Conservation (phyloP, 2,797 vertebrate species). For the Pipistrellus pygmaeus region DNA sequence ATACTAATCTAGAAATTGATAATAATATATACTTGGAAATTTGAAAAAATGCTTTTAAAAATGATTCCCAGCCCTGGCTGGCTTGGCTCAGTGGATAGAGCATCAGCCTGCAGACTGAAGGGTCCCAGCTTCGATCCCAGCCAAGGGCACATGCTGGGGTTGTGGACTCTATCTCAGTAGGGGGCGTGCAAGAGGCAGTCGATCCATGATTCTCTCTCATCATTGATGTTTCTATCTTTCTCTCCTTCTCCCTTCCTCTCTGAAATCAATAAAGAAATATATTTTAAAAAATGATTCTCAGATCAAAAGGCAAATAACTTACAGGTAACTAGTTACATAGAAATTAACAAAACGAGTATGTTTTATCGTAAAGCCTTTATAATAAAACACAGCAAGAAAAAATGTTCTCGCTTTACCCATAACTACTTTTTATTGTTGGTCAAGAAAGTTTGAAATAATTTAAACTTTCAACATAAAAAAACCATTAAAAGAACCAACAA, state of each 20-base stretch:
- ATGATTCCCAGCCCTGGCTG: not conserved
- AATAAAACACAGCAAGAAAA: not conserved
- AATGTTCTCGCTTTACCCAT: not conserved
- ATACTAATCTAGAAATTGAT: not conserved
- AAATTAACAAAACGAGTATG: not conserved
- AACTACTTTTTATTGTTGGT: not conserved
- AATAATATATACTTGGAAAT: not conserved
- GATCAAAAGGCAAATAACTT: not conserved
- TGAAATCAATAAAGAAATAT: too few species aligned
- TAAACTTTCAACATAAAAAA: not conserved
- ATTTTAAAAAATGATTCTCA: not conserved
- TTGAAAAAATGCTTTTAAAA: not conserved
- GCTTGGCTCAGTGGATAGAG: too few species aligned
- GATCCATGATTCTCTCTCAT: too few species aligned
- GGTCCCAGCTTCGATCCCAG: too few species aligned
- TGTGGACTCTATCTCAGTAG: too few species aligned
- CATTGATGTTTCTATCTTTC: too few species aligned
- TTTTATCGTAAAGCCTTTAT: not conserved
- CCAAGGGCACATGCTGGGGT: too few species aligned
- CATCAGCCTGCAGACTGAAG: too few species aligned
- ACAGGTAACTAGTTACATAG: not conserved
- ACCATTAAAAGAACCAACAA: not conserved
- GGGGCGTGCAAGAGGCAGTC: too few species aligned
- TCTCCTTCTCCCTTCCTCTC: too few species aligned
- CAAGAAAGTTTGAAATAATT: not conserved